Evolutionary conservation across 2,113 vertebrate genomes (phyloP), one percentile per base, ranked within the genome.

Genomic region (Saguinus midas): DNA sequence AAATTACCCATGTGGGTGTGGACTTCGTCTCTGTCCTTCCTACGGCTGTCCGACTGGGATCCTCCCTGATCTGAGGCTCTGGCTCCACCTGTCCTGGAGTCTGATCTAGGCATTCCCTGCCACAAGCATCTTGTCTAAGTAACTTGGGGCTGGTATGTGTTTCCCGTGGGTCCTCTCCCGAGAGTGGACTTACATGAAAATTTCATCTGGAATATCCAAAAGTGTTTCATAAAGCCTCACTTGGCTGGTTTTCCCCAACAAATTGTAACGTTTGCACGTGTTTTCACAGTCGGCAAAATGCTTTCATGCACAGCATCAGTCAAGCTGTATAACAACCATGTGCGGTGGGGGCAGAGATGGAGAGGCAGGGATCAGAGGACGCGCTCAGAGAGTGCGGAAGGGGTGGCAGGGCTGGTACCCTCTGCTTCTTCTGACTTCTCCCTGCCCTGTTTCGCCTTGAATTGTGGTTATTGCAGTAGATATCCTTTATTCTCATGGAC

Each of bases 391-490:
- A 18, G 40, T 6, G 7, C 35, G 37, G 57, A 85, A 40, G 61
- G 55, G 7, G 32, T 80, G 52, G 61, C 80, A 17, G 43, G 40
- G n/a, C 37, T 9, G 2, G 50, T 37, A 11, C 57, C 29, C 72
- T 4, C 0, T 0, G 2, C 12, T 43, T 87, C 72, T 43, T 78
- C 81, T 57, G n/a, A 43, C 4, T 21, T 3, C 8, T 12, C 16
- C 17, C 20, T 4, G 14, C 35, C 29, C 61, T 29, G 16, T 20
- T 86, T 78, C 83, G 90, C 32, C 57, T 92, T 66, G 55, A 12
- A 8, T 25, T 57, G 16, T 72, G 48, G 21, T 80, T 87, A 48
- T 43, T 48, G 70, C 50, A 5, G 4, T 48, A 80, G 21, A 32
- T 0, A 2, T n/a, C 66, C 37, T 43, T 87, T 40, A 27, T 61